Evolutionary conservation across 2,888 invertebrate species (phyloP).

Genomic region (Podabrus alpinus): DNA sequence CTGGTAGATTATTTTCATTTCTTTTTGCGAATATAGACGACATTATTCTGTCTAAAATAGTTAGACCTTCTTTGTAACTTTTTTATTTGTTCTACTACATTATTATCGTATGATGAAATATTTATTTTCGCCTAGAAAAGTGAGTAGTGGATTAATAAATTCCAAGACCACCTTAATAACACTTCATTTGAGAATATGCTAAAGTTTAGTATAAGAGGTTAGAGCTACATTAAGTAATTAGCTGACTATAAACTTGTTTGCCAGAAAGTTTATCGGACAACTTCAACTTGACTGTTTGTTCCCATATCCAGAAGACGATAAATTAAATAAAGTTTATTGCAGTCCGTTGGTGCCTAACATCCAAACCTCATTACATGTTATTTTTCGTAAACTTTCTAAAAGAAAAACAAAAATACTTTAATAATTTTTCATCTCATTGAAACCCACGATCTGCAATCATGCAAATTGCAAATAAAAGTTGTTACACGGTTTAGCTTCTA

Average conservation of each 20-base stretch:
- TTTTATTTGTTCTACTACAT: neutral
- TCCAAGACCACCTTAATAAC: neutral
- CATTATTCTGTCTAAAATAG: too few relatives aligned
- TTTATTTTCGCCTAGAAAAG: neutral
- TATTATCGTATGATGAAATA: too few relatives aligned
- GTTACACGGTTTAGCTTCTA: constrained; percentile 15
- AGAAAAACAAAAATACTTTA: neutral
- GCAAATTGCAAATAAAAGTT: constrained; percentile 17
- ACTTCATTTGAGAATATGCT: neutral
- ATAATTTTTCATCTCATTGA: neutral
- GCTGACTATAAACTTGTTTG: neutral
- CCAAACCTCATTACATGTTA: neutral
- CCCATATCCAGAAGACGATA: neutral
- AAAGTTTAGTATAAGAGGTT: neutral
- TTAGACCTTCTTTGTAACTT: too few relatives aligned
- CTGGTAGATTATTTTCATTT: neutral
- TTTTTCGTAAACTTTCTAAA: neutral
- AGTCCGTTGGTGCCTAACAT: neutral
- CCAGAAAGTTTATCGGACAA: neutral
- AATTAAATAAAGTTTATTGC: neutral
- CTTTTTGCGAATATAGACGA: neutral
- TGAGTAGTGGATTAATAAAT: neutral
- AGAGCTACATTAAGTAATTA: neutral
- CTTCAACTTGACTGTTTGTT: neutral
- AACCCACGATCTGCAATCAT: neutral